Evolutionary conservation across 2,797 vertebrate species (phyloP), one percentile per base, ranked within the genome.

Genomic region (Alectoris magna): DNA sequence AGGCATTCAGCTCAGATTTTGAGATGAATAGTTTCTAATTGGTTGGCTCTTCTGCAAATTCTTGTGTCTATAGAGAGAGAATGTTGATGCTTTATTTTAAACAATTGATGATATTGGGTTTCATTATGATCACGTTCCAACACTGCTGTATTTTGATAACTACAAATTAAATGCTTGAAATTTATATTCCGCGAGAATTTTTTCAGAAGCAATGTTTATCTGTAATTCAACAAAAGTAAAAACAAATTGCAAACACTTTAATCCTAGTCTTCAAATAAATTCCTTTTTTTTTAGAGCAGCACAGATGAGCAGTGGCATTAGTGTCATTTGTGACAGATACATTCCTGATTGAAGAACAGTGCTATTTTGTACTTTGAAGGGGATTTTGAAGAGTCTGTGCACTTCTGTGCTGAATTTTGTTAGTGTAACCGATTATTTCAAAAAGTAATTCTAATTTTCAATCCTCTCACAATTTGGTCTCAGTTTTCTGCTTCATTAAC

Each of bases 51-150:
- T 56, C 46, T 91, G 75, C 15, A 91, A 84, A 70, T 82, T 10
- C 1, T 51, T 82, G 14, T 24, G 16, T 63, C 26, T 56, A 4
- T 21, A 75, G 19, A 67, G 22, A 17, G 22, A 19, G 79, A 83
- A 27, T 67, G 2, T 1, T 38, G 49, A n/a, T 67, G 22, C 1
- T 63, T 82, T 89, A 27, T 76, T 74, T 90, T 56, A 66, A 75
- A 14, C 51, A 72, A 59, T 38, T 53, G 34, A 3, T 79, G 75
- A 34, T 69, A 7, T 80, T 83, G 55, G 9, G 3, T 2, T 85
- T 5, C 72, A 4, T 71, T 86, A 53, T 29, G 18, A 66, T 62
- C 16, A 4, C 1, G 1, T 49, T 93, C 38, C 0, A 0, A 29
- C 38, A 66, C 19, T 41, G 13, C 14, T 68, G 43, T 76, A 70